phyloP scores from a whole-genome alignment of 2,113 vertebrate species.

The Campylorhamphus procurvoides region DNA sequence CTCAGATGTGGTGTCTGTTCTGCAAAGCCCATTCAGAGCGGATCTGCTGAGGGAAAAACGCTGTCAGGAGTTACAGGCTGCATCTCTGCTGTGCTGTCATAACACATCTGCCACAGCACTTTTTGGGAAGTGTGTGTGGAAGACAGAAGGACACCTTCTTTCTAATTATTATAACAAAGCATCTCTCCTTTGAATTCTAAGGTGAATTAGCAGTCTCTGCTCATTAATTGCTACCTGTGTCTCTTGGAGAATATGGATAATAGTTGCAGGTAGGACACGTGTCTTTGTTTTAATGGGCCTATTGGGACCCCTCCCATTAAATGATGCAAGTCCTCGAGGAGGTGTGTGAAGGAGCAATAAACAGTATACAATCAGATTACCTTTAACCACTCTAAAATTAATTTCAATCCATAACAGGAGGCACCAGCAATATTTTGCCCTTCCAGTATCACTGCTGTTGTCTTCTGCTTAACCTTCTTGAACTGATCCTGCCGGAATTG shows the following conservation, averaged over 20 bases:
- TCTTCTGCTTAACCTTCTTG: not conserved
- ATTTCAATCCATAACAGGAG: not conserved
- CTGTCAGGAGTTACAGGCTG: not conserved
- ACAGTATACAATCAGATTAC: not conserved
- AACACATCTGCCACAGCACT: not conserved
- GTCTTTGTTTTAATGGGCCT: conserved; percentile 17
- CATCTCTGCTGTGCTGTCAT: not conserved
- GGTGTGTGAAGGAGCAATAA: not conserved
- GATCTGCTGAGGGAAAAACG: not conserved
- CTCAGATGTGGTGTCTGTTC: not conserved
- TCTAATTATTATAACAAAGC: not conserved
- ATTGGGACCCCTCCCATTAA: not conserved
- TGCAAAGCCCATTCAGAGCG: not conserved
- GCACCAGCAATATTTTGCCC: not conserved
- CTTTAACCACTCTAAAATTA: not conserved
- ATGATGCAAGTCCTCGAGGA: not conserved
- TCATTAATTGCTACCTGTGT: not conserved
- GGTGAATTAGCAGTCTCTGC: conserved; percentile 13
- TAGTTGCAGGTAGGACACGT: not conserved
- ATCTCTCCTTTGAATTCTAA: not conserved
- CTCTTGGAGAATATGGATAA: not conserved
- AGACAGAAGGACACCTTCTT: conserved; percentile 12
- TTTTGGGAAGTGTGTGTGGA: not conserved
- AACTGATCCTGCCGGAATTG: not conserved
- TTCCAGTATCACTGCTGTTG: not conserved